Evolutionary conservation across 23 tunicate species (phyloP).

Genomic region (Styela plicata): DNA sequence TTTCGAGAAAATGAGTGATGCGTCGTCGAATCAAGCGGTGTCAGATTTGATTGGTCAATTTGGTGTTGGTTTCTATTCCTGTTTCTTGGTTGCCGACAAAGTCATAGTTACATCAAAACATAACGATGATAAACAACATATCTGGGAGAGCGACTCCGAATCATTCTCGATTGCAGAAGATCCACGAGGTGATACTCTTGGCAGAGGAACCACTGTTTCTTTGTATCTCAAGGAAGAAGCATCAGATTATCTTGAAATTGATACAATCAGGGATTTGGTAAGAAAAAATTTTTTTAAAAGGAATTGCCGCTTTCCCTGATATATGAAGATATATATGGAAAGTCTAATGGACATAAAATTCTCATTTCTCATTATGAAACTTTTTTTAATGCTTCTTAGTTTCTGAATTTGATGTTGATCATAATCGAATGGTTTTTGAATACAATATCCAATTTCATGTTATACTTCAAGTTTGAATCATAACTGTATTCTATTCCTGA

Average conservation of each 20-base stretch:
- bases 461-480: no score
- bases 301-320: no score
- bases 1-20: constrained; percentile 92
- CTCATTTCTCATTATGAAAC: no score
- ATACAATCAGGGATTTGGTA: constrained; percentile 76
- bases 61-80: constrained; percentile 99
- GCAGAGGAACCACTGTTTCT: constrained; percentile 94
- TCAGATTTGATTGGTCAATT: constrained; percentile 99
- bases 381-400: no score
- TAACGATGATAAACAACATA: constrained; percentile 94
- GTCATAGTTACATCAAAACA: constrained; percentile 96
- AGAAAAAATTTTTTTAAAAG: no score
- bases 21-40: constrained; percentile 77
- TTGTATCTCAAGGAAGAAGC: constrained; percentile 99
- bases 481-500: no score
- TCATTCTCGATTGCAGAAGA: constrained; percentile 86
- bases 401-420: no score
- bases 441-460: no score
- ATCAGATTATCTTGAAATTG: constrained; percentile 77
- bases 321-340: no score
- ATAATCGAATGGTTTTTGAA: no score
- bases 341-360: no score
- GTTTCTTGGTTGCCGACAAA: constrained; percentile 97
- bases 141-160: constrained; percentile 98
- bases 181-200: constrained; percentile 92